These are phyloP conservation scores for Taeniopygia guttata DNA, from an alignment of 2,797 vertebrate genomes.

Conservation along the genomic window DNA sequence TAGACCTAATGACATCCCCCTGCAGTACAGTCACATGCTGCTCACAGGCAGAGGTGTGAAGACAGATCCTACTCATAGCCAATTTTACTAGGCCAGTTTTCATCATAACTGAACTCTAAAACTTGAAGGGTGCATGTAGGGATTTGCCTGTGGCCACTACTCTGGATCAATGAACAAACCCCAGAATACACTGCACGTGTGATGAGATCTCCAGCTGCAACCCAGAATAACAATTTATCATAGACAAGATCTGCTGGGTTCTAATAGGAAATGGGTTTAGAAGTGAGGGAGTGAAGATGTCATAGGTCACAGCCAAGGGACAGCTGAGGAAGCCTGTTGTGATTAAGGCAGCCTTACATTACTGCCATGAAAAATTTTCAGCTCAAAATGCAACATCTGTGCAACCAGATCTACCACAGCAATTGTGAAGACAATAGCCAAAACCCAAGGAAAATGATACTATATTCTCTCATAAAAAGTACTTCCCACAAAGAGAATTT, in stretches of 20 bases:
- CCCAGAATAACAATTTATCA: conserved; percentile 31
- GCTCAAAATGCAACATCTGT: conserved; percentile 10
- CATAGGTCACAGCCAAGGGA: conserved; percentile 38
- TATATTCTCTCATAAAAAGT: neutral
- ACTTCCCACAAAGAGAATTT: neutral
- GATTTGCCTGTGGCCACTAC: neutral
- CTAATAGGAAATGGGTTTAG: conserved; percentile 43
- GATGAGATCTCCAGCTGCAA: conserved; percentile 51
- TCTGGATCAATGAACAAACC: conserved; percentile 32
- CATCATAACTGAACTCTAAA: neutral
- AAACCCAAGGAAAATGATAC: neutral
- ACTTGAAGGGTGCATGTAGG: neutral
- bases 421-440: neutral
- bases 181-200: neutral
- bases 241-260: conserved; percentile 21
- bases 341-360: conserved; percentile 3
- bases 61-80: accelerated
- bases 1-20: neutral
- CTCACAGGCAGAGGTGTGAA: neutral
- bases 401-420: neutral
- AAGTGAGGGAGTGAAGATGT: conserved; percentile 29
- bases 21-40: neutral
- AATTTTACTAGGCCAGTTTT: neutral
- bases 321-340: neutral
- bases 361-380: neutral